Percentiles rank a stretch among this genome's conserved stretches.
These are phyloP conservation scores for Bombus waltoni DNA, from an alignment of 1,140 invertebrate genomes.

Conservation along the genomic window DNA sequence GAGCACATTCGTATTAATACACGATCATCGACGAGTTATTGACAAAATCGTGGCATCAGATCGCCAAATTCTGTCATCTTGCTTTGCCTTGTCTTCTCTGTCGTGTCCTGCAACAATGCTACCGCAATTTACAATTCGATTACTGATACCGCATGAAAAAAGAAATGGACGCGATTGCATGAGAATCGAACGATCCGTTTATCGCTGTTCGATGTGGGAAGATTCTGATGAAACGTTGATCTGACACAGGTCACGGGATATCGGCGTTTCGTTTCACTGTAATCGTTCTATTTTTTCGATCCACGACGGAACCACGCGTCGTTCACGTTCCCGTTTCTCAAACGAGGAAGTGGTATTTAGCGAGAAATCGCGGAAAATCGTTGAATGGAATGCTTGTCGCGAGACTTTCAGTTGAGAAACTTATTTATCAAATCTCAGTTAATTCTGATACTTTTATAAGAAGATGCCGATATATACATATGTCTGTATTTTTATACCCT, in stretches of 20 bases:
- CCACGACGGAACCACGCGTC: conserved; percentile 31
- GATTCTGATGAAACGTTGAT: conserved; percentile 53
- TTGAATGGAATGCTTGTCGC: neutral
- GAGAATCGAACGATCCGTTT: conserved; percentile 54
- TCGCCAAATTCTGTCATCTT: neutral
- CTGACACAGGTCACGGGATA: conserved; percentile 37
- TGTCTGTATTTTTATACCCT: neutral
- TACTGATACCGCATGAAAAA: neutral
- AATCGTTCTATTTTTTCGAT: neutral
- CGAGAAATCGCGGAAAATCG: neutral
- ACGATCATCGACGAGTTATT: neutral
- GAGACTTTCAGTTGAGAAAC: neutral
- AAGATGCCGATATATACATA: neutral
- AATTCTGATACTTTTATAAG: neutral
- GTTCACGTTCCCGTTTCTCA: conserved; percentile 11
- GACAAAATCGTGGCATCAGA: neutral
- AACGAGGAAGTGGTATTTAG: neutral
- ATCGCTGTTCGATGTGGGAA: conserved; percentile 45
- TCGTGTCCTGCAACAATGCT: neutral
- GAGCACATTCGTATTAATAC: no score
- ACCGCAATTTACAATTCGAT: neutral
- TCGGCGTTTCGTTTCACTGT: conserved; percentile 7
- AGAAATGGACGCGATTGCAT: neutral
- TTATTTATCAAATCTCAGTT: neutral
- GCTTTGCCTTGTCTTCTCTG: neutral